Conservation (phyloP, 64 coral and sea anemone genomes). For the Montipora capricornis region DNA sequence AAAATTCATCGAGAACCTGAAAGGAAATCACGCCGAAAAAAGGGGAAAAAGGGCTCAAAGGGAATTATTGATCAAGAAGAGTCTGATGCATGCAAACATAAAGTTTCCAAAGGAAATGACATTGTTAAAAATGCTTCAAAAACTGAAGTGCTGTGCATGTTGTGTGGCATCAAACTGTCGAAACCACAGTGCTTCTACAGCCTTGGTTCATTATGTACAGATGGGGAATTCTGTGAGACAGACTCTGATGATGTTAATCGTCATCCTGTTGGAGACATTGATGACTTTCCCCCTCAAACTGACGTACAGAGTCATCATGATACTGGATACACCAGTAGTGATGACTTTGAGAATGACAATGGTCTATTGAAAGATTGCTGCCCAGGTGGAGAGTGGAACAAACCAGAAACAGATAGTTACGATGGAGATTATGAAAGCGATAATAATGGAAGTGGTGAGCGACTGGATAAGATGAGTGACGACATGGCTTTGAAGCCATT, state of each 20-base stretch:
- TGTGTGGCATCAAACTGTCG: slow-evolving; percentile 23
- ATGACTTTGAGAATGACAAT: slow-evolving; percentile 20
- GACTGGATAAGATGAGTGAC: slow-evolving; percentile 32
- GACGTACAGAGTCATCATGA: slow-evolving; percentile 57
- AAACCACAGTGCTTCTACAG: slow-evolving; percentile 63
- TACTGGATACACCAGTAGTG: slow-evolving; percentile 70
- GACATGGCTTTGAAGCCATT: slow-evolving; percentile 47
- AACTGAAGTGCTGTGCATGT: background rate
- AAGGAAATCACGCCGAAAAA: background rate
- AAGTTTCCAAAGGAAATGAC: background rate
- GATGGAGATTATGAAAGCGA: slow-evolving; percentile 76
- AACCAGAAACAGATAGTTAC: slow-evolving; percentile 57
- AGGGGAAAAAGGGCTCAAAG: background rate
- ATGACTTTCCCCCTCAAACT: background rate
- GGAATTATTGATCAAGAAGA: background rate
- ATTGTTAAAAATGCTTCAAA: slow-evolving; percentile 31
- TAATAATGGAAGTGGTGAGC: slow-evolving; percentile 1
- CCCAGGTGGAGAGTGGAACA: background rate
- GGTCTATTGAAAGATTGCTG: background rate
- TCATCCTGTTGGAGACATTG: slow-evolving; percentile 25
- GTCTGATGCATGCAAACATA: background rate
- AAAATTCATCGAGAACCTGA: background rate
- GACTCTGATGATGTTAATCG: slow-evolving; percentile 33
- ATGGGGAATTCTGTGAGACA: slow-evolving; percentile 62
- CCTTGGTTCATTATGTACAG: slow-evolving; percentile 60